A percentile compares a stretch with the other conserved stretches of the same genome.
These are phyloP conservation scores for Lasioglossum oenotherae DNA, from an alignment of 2,888 invertebrate species.

Conservation along the genomic window DNA sequence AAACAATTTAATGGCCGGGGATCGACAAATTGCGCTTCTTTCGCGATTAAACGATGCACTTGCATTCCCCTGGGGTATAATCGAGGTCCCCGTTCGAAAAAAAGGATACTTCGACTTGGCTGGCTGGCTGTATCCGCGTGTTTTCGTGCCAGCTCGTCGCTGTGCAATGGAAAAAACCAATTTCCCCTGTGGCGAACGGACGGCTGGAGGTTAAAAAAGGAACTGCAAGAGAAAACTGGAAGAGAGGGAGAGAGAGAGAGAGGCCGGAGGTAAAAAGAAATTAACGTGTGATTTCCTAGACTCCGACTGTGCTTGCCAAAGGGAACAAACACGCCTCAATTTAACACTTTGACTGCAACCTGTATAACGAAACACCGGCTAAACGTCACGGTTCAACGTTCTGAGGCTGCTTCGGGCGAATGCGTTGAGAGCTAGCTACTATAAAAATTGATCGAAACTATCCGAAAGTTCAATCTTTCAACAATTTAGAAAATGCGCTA, in stretches of 20 bases:
- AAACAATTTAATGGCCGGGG: conserved; percentile 60
- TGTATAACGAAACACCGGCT: conserved; percentile 25
- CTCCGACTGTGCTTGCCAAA: conserved; percentile 56
- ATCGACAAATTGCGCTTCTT: conserved; percentile 68
- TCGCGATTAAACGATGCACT: conserved; percentile 59
- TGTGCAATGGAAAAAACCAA: conserved; percentile 71
- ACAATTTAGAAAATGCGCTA: not conserved
- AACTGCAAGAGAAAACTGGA: conserved; percentile 1
- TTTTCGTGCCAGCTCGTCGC: conserved; percentile 69
- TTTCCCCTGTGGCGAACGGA: conserved; percentile 70
- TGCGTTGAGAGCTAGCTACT: not conserved
- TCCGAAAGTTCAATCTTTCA: not conserved
- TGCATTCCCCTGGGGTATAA: conserved; percentile 61
- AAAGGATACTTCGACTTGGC: conserved; percentile 46
- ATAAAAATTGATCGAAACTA: not conserved
- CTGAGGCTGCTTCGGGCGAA: not conserved
- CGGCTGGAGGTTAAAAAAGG: conserved; percentile 34
- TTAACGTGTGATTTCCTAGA: conserved; percentile 68
- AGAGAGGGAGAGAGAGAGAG: not conserved
- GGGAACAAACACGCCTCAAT: conserved; percentile 66
- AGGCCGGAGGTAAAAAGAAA: conserved; percentile 42
- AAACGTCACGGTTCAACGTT: not conserved
- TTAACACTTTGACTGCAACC: conserved; percentile 66
- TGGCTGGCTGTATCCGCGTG: conserved; percentile 55
- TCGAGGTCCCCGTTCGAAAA: conserved; percentile 59